These are phyloP conservation scores for Synodontis membranacea DNA, from an alignment of 2,113 vertebrate species.

Conservation along the genomic window DNA sequence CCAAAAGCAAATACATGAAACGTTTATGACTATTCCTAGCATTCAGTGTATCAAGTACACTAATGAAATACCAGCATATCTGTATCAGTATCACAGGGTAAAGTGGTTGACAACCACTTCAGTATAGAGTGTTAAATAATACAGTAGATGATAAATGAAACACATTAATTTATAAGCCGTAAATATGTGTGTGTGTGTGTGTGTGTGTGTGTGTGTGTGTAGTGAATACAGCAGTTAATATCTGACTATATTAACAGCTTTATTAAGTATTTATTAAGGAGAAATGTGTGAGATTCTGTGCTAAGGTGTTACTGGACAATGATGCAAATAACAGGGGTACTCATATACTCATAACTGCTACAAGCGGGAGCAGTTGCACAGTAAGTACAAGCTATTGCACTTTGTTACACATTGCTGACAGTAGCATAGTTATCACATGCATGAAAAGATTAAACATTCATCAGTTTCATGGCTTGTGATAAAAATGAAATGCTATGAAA, in stretches of 20 bases:
- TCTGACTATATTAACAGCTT: not conserved
- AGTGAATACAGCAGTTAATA: not conserved
- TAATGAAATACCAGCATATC: not conserved
- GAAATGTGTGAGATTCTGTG: not conserved
- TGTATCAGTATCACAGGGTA: not conserved
- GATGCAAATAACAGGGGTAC: not conserved
- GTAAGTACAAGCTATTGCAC: not conserved
- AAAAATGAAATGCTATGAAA: slow-evolving; percentile 16
- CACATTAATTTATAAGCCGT: not conserved
- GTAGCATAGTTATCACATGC: not conserved
- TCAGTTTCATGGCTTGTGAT: not conserved
- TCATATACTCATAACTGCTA: not conserved
- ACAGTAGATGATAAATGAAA: not conserved
- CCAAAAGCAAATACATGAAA: not conserved
- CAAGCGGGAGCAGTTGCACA: not conserved
- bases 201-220: not conserved
- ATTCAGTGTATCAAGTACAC: not conserved
- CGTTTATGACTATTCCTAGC: not conserved
- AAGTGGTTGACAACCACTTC: not conserved
- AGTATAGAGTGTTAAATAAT: not conserved
- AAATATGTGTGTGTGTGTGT: not conserved
- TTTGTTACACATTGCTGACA: slow-evolving; percentile 10
- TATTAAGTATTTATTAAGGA: not conserved
- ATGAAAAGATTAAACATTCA: not conserved
- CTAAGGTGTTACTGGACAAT: not conserved